phyloP scores from a whole-genome alignment of 2,797 vertebrate genomes.

The Tapera naevia region DNA sequence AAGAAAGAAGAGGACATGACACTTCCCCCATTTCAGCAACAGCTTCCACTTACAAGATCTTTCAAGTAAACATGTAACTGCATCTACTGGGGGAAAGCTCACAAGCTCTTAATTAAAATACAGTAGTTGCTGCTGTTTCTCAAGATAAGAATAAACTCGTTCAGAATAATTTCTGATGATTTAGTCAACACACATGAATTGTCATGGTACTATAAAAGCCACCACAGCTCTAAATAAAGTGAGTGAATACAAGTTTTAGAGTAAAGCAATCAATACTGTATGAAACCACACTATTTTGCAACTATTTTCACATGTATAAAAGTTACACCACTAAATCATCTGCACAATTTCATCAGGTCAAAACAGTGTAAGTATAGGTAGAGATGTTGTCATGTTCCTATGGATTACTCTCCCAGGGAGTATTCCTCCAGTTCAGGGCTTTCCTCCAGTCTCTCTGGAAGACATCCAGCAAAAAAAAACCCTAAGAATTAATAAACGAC shows the following conservation, averaged over 20 bases:
- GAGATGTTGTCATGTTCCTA: not conserved
- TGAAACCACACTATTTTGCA: not conserved
- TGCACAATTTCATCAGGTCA: not conserved
- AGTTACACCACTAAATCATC: not conserved
- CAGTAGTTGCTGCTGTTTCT: constrained; percentile 23
- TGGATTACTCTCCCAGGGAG: not conserved
- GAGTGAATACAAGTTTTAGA: not conserved
- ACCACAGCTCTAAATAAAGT: not conserved
- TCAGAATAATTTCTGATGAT: not conserved
- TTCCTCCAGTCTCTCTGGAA: not conserved
- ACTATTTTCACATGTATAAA: fast-evolving
- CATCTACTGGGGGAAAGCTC: not conserved
- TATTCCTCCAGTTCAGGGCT: not conserved
- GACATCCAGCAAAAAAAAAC: not conserved
- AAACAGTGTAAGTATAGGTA: not conserved
- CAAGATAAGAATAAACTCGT: constrained; percentile 36
- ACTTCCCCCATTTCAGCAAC: constrained; percentile 31
- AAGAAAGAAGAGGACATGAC: not conserved
- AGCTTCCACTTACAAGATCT: constrained; percentile 20
- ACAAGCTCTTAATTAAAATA: constrained; percentile 37
- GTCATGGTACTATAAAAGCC: not conserved
- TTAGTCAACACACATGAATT: constrained; percentile 11
- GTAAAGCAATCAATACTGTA: not conserved
- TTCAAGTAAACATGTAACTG: constrained; percentile 24
- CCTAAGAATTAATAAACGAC: not conserved